Conservation (phyloP, 2,113 vertebrate genomes). For the Eulemur rufifrons region DNA sequence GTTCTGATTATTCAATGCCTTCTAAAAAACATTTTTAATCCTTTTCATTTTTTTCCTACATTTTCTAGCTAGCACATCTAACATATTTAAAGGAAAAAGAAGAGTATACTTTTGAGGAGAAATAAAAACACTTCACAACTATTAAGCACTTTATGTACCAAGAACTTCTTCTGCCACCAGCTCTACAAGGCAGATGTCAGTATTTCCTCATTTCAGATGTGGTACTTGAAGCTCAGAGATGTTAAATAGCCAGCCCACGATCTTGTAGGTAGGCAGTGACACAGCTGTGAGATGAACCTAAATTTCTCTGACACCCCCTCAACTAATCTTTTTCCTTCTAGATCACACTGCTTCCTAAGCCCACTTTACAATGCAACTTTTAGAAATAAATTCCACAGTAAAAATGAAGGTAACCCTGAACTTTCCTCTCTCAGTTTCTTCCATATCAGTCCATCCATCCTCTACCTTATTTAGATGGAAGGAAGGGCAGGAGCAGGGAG, state of each 20-base stretch:
- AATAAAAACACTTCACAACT: neutral
- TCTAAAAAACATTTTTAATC: neutral
- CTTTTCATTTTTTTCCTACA: neutral
- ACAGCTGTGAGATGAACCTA: neutral
- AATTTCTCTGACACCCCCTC: neutral
- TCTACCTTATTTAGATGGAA: neutral
- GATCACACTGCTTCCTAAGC: neutral
- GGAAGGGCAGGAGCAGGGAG: neutral
- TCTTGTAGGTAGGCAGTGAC: neutral
- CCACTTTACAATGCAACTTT: constrained; percentile 16
- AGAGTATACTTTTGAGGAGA: neutral
- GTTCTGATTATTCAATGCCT: neutral
- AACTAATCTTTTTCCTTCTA: neutral
- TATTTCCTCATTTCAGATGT: neutral
- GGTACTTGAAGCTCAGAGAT: neutral
- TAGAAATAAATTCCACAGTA: constrained; percentile 21
- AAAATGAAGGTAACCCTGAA: neutral
- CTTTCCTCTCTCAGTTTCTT: neutral
- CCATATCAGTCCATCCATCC: neutral
- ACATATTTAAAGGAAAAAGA: constrained; percentile 1
- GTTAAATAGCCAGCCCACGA: neutral
- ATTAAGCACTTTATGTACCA: neutral
- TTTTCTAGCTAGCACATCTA: constrained; percentile 12
- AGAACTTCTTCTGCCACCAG: neutral
- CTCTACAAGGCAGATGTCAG: neutral